Evolutionary conservation across 2,113 vertebrate genomes (phyloP).

Genomic region (Oryzias woworae): DNA sequence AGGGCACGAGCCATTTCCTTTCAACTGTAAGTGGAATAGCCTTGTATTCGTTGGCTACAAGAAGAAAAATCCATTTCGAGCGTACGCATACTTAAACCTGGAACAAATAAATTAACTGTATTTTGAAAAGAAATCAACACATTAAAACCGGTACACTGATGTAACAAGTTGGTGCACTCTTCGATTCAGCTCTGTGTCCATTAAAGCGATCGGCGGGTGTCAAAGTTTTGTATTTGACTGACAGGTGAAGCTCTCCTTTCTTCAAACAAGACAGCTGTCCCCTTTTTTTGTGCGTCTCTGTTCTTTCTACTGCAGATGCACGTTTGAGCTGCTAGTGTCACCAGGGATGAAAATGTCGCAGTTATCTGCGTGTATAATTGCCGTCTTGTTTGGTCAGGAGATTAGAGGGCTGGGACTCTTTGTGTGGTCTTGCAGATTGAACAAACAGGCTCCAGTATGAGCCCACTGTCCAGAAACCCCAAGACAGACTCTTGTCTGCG

Average conservation of each 20-base stretch:
- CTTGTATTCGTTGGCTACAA: slow-evolving; percentile 7
- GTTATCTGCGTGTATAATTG: slow-evolving; percentile 83
- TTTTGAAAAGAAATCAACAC: slow-evolving; percentile 23
- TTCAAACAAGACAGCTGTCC: slow-evolving; percentile 59
- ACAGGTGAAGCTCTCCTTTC: slow-evolving; percentile 67
- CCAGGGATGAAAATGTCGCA: slow-evolving; percentile 77
- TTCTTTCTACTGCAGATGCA: slow-evolving; percentile 63
- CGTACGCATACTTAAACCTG: background rate
- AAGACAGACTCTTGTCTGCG: slow-evolving; percentile 57
- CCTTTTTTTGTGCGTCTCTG: slow-evolving; percentile 34
- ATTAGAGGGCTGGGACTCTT: slow-evolving; percentile 80
- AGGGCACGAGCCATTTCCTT: slow-evolving; percentile 64
- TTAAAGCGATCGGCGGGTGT: slow-evolving; percentile 53
- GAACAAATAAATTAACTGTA: slow-evolving; percentile 36
- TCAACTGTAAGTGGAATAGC: slow-evolving; percentile 26
- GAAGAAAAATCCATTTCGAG: slow-evolving; percentile 19
- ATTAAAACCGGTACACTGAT: no score
- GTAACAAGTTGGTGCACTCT: no score
- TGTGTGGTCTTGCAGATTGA: slow-evolving; percentile 82
- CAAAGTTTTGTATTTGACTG: slow-evolving; percentile 54
- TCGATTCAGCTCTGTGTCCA: slow-evolving; percentile 46
- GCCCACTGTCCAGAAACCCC: slow-evolving; percentile 65
- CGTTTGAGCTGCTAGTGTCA: slow-evolving; percentile 72
- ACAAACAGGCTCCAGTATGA: slow-evolving; percentile 73
- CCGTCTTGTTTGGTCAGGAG: slow-evolving; percentile 83